Conservation (phyloP, 2,797 vertebrate species). For the Parauchenoglanis ngamensis region DNA sequence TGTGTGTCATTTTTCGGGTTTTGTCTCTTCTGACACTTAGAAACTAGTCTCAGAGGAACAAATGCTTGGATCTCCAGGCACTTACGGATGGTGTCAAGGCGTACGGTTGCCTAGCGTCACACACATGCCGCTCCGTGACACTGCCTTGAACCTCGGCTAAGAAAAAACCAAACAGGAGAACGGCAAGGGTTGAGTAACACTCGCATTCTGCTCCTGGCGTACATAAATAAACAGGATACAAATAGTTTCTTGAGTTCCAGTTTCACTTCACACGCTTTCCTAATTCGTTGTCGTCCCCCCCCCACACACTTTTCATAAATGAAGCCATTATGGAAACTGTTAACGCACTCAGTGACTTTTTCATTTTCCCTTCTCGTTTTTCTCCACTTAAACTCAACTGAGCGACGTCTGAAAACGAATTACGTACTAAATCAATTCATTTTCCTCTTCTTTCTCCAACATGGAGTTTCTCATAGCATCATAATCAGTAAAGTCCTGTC, state of each 20-base stretch:
- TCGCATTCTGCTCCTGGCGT: slow-evolving; percentile 24
- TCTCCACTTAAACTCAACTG: slow-evolving; percentile 8
- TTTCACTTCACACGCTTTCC: slow-evolving; percentile 32
- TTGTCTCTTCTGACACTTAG: slow-evolving; percentile 53
- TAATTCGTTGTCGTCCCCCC: background rate
- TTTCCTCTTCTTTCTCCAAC: slow-evolving; percentile 8
- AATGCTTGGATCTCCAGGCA: slow-evolving; percentile 54
- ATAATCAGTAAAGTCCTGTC: slow-evolving; percentile 21
- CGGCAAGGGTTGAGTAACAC: slow-evolving; percentile 31
- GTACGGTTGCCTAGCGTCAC: slow-evolving; percentile 56
- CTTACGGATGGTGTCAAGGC: slow-evolving; percentile 54
- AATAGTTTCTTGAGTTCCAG: slow-evolving; percentile 31
- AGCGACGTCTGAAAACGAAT: slow-evolving; percentile 26
- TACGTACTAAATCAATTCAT: slow-evolving; percentile 34
- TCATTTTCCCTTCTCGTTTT: slow-evolving; percentile 23
- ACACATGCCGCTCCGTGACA: slow-evolving; percentile 48
- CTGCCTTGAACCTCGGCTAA: slow-evolving; percentile 57
- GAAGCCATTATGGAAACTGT: slow-evolving; percentile 47
- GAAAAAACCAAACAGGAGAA: slow-evolving; percentile 26
- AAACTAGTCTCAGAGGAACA: slow-evolving; percentile 49
- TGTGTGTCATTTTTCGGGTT: slow-evolving; percentile 28
- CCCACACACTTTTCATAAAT: slow-evolving; percentile 25
- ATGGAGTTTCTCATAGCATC: background rate
- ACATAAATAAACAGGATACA: slow-evolving; percentile 35
- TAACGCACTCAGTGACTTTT: slow-evolving; percentile 30